Evolutionary conservation across 2,113 vertebrate species (phyloP), one percentile per base, ranked within the genome.

Genomic region (Coregonus clupeaformis): DNA sequence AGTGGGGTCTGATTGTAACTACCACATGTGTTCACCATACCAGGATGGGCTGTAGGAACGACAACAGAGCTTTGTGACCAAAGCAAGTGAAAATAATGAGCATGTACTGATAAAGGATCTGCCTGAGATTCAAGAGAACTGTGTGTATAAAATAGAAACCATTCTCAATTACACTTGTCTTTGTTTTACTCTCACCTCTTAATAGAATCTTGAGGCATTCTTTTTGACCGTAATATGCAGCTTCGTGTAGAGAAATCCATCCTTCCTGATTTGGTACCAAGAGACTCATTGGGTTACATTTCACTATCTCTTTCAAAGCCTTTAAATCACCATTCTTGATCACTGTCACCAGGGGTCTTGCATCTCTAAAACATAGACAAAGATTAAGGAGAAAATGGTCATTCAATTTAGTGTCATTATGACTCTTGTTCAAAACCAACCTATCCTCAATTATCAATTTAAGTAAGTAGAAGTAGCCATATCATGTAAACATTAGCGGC

Each of bases 191-290:
- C 93, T 91, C 73, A 95, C 96, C 92, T 93, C 76, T 85, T 25
- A 95, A 85, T 69, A 96, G 72, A 24, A 94, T 55, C 72, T 85
- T 87, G 67, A 95, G 78, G 69, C 95, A 96, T 67, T 88, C 81
- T 76, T 89, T 82, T 87, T 94, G 91, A 57, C 94, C 95, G 0
- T 95, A 96, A 81, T 92, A 94, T 0, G 94, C 94, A 0, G 95
- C 94, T 84, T 97, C 94, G 0, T 96, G 95, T n/a, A 97, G 87
- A 0, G 94, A 92, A 7, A 95, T 83, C 96, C 95, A 96, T 72
- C 95, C 95, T 0, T 95, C 93, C 16, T 89, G 84, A 68, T 93
- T 93, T 25, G 94, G 89, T 68, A 92, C 77, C 0, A 80, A 89
- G 27, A 95, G 92, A 42, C 90, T 84, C 84, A 87, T 89, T 3